A percentile compares a stretch with the other conserved stretches of the same genome.
These are phyloP conservation scores for Mylabris sibirica DNA, from an alignment of 2,888 invertebrate genomes.

Conservation along the genomic window DNA sequence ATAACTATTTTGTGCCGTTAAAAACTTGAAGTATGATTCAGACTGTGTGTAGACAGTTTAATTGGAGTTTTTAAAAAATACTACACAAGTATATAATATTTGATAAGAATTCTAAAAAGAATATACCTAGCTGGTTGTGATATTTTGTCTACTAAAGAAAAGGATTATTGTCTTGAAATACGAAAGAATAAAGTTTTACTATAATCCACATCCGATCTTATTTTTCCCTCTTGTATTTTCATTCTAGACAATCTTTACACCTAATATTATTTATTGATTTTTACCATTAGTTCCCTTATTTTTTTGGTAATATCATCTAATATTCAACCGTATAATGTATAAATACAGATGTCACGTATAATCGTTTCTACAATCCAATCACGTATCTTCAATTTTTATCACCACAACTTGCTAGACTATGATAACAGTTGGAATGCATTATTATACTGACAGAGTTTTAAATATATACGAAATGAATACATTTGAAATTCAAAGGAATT, in stretches of 20 bases:
- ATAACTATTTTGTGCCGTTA: neutral
- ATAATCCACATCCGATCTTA: too few species aligned
- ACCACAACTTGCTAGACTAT: neutral
- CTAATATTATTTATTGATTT: neutral
- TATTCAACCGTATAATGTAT: neutral
- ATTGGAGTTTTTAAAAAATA: neutral
- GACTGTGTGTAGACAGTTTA: neutral
- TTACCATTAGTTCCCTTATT: neutral
- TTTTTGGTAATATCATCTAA: neutral
- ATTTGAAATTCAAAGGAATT: constrained; percentile 4
- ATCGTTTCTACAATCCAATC: neutral
- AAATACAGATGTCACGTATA: neutral
- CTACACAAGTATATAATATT: neutral
- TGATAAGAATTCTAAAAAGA: neutral
- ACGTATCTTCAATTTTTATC: neutral
- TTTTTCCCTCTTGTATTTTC: too few species aligned
- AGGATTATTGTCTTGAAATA: too few species aligned
- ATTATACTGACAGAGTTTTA: neutral
- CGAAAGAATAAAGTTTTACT: too few species aligned
- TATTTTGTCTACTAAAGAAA: too few species aligned
- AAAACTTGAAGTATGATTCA: neutral
- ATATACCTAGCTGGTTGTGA: too few species aligned
- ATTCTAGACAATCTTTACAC: neutral
- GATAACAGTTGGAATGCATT: constrained; percentile 1
- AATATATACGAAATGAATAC: neutral